phyloP scores from a whole-genome alignment of 2,113 vertebrate genomes.

The Poeciliopsis occidentalis region DNA sequence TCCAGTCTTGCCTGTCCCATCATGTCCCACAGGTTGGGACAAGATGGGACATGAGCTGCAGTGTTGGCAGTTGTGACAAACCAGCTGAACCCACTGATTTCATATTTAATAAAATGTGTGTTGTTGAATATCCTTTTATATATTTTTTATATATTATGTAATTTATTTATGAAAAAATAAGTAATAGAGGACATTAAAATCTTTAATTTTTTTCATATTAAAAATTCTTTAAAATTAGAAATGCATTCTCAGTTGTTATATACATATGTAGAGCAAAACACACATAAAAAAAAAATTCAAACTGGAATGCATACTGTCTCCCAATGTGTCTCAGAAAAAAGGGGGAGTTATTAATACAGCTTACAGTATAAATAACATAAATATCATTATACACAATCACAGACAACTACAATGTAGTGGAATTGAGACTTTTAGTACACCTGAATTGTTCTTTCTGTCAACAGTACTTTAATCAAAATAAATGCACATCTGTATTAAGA shows the following conservation, averaged over 20 bases:
- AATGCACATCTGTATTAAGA: background rate
- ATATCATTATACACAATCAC: conserved; percentile 34
- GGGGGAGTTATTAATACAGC: conserved; percentile 36
- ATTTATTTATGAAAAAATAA: background rate
- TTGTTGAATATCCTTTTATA: too few species aligned
- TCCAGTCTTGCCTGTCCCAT: too few species aligned
- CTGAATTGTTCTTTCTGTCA: background rate
- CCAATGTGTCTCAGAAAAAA: conserved; percentile 51
- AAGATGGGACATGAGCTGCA: too few species aligned
- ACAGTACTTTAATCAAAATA: background rate
- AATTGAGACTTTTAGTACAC: conserved; percentile 19
- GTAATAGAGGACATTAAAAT: conserved; percentile 9
- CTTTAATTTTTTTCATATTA: conserved; percentile 37
- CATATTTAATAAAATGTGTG: too few species aligned
- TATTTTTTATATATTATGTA: too few species aligned
- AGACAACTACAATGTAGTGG: conserved; percentile 37
- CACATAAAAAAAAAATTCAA: conserved; percentile 10
- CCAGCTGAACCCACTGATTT: too few species aligned
- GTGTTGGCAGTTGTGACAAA: too few species aligned
- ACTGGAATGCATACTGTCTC: conserved; percentile 29
- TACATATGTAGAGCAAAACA: conserved; percentile 17
- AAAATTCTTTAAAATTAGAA: conserved; percentile 3
- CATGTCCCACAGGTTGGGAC: too few species aligned
- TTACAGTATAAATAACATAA: conserved; percentile 59
- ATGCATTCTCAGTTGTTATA: conserved; percentile 27